Percentiles rank a stretch among this genome's conserved stretches.
Conservation (phyloP, 2,797 vertebrate genomes). For the Syngnathus rostellatus region DNA sequence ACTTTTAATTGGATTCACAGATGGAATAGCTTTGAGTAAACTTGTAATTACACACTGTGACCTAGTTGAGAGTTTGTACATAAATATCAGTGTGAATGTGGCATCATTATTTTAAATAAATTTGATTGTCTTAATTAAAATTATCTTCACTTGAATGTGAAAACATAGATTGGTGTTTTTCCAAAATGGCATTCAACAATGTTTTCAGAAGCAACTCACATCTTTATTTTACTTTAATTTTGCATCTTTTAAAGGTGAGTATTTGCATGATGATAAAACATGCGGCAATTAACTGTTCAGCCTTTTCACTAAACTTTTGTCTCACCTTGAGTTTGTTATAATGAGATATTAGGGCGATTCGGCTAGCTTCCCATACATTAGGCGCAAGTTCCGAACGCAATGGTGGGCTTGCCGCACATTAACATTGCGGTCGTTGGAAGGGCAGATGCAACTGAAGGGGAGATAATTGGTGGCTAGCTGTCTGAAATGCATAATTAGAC, state of each 20-base stretch:
- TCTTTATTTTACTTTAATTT: too few relatives aligned
- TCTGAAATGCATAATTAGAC: constrained; percentile 77
- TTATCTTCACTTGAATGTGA: neutral
- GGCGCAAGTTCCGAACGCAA: constrained; percentile 45
- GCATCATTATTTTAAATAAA: neutral
- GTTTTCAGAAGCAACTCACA: too few relatives aligned
- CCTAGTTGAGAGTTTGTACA: neutral
- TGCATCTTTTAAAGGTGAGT: constrained; percentile 23
- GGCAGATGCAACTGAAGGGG: constrained; percentile 72
- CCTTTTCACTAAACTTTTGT: constrained; percentile 30
- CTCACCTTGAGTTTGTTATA: constrained; percentile 49
- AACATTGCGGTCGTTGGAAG: constrained; percentile 67
- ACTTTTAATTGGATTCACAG: neutral
- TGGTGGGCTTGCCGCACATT: constrained; percentile 58
- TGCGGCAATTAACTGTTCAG: constrained; percentile 25
- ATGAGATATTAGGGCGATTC: constrained; percentile 40
- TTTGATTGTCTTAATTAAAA: neutral
- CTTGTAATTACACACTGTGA: neutral
- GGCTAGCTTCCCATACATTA: constrained; percentile 49
- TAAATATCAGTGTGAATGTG: neutral
- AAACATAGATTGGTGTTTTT: neutral
- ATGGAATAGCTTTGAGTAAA: too few relatives aligned
- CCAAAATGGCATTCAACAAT: too few relatives aligned
- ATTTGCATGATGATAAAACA: constrained; percentile 26
- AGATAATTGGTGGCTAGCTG: constrained; percentile 74